Evolutionary conservation across 2,888 invertebrate genomes (phyloP).

Genomic region (Rhynchonema sp.): DNA sequence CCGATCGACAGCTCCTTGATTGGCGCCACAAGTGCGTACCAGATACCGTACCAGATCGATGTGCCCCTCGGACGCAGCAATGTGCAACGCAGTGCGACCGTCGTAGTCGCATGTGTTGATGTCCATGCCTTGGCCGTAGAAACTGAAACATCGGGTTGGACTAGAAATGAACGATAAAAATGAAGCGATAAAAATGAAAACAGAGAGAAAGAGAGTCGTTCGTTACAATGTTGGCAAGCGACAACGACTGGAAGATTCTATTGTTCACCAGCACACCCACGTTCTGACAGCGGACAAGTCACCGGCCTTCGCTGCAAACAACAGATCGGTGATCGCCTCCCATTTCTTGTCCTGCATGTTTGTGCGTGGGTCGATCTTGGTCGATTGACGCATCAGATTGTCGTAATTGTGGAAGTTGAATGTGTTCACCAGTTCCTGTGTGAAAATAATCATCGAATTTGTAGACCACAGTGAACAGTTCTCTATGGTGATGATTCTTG

Average conservation of each 20-base stretch:
- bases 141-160: constrained; percentile 14
- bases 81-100: constrained; percentile 77
- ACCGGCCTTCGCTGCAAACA: constrained; percentile 82
- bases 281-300: constrained; percentile 76
- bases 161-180: background rate
- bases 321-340: constrained; percentile 68
- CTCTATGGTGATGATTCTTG: too few species aligned
- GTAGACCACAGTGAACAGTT: background rate
- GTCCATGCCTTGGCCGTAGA: constrained; percentile 63
- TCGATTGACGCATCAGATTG: constrained; percentile 58
- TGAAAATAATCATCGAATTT: background rate
- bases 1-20: constrained; percentile 13
- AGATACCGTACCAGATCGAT: constrained; percentile 12
- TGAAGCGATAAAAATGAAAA: background rate
- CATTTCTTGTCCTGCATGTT: constrained; percentile 77
- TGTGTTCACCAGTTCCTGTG: constrained; percentile 56
- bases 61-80: constrained; percentile 85
- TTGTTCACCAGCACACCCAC: constrained; percentile 33
- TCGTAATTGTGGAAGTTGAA: constrained; percentile 96
- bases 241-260: too few species aligned
- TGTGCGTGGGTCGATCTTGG: constrained; percentile 76
- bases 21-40: constrained; percentile 13
- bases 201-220: background rate
- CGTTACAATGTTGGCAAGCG: too few species aligned
- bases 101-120: constrained; percentile 84